Base-by-base conservation (phyloP, 2,888 invertebrate genomes). In the Cerceris rybyensis region DNA sequence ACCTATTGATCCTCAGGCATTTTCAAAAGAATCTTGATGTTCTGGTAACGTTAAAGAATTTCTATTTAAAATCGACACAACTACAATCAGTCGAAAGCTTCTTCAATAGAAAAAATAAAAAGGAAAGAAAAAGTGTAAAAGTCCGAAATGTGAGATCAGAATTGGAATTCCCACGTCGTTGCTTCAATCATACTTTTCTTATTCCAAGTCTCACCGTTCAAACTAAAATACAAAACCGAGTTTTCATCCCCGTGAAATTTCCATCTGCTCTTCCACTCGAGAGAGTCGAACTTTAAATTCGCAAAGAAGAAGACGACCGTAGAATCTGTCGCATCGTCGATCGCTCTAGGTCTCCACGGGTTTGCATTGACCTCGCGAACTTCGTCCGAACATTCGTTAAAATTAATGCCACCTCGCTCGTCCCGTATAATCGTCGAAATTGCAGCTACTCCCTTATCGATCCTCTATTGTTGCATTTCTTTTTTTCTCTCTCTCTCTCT, bases 331-430 rank as follows among this genome's bases (percentile, higher is more conserved):
- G 63, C 52, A 60, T 64, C 70, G 66, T 54, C 55, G 64, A 64
- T 55, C 58, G 43, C 66, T 50, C 69, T 67, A 78, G 28, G 73
- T 54, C 52, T 41, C 67, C 28, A 46, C 28, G 13, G 49, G 65
- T 46, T 78, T 65, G 17, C 69, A 66, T 70, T 71, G 79, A 80
- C 80, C 69, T 41, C 42, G 57, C 75, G 75, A 79, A 79, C 79
- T 69, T 28, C 54, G 46, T 28, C 9, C 16, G 41, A 71, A 59
- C n/a, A 57, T 52, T 52, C 49, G 28, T 41, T 17, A 42, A 67
- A 59, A 58, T 52, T 54, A 50, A 60, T 58, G 54, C 54, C n/a
- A 28, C 42, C 7, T 17, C n/a, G 42, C n/a, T 13, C 28, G 17
- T 17, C 50, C 41, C 43, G 11, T 55, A 14, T 46, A 14, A 54